These are phyloP conservation scores for Lepidostoma basale DNA, from an alignment of 1,140 invertebrate species.

Conservation along the genomic window DNA sequence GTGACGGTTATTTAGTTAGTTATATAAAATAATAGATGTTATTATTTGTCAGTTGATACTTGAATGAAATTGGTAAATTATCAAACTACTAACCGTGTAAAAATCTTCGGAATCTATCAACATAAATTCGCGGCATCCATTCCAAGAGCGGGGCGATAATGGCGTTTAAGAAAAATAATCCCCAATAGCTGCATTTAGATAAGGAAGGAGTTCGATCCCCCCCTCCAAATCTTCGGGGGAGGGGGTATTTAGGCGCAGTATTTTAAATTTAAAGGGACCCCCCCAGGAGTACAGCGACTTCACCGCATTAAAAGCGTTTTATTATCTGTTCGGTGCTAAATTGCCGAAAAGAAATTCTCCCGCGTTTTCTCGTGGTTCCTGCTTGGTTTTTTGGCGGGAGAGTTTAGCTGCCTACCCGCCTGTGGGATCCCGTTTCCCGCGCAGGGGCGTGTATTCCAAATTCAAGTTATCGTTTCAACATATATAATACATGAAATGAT, in stretches of 20 bases:
- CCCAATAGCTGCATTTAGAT: slow-evolving; percentile 45
- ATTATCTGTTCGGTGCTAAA: slow-evolving; percentile 63
- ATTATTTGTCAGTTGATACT: no score
- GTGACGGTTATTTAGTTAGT: no score
- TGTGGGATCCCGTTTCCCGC: no score
- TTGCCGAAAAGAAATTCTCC: slow-evolving; percentile 61
- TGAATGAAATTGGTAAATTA: no score
- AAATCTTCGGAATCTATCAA: slow-evolving; percentile 31
- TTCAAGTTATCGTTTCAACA: no score
- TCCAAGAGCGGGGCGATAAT: slow-evolving; percentile 35
- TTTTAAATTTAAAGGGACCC: slow-evolving; percentile 46
- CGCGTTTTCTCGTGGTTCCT: slow-evolving; percentile 36
- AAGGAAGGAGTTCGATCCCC: slow-evolving; percentile 28
- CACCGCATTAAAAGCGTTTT: slow-evolving; percentile 63
- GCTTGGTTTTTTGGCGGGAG: slow-evolving; percentile 1
- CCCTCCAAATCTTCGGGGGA: background rate
- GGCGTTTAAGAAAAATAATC: slow-evolving; percentile 45
- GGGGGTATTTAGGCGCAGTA: slow-evolving; percentile 40
- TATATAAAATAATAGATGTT: no score
- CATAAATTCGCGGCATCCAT: slow-evolving; percentile 31
- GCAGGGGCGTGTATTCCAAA: no score
- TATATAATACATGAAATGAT: no score
- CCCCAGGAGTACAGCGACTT: slow-evolving; percentile 20
- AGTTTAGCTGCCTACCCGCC: no score
- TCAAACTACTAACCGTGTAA: no score